A percentile compares a stretch with the other conserved stretches of the same genome.
These are phyloP conservation scores for Corbicula japonica DNA, from an alignment of 2,888 invertebrate species.

Conservation along the genomic window DNA sequence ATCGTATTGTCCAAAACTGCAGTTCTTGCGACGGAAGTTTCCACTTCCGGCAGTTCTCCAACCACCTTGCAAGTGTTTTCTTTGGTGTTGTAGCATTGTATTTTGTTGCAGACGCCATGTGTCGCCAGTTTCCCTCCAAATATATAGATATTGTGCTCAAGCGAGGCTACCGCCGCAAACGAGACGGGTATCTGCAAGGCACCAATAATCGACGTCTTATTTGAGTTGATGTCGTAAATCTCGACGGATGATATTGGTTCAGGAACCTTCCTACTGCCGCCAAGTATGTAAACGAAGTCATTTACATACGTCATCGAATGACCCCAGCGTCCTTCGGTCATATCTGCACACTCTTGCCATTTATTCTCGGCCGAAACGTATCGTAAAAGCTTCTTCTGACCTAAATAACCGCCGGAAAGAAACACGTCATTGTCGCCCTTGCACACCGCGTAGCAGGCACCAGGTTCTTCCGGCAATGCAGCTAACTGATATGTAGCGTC, in stretches of 20 bases:
- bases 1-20: conserved; percentile 53
- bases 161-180: conserved; percentile 56
- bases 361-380: conserved; percentile 55
- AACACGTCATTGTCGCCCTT: conserved; percentile 57
- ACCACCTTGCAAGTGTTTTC: conserved; percentile 39
- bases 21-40: conserved; percentile 48
- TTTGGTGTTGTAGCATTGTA: conserved; percentile 60
- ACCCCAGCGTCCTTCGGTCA: conserved; percentile 65
- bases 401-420: conserved; percentile 65
- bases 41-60: conserved; percentile 56
- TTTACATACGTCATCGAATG: conserved; percentile 57
- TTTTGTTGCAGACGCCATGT: conserved; percentile 40
- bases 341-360: conserved; percentile 54
- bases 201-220: conserved; percentile 43
- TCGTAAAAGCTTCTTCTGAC: conserved; percentile 50
- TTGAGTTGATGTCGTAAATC: conserved; percentile 44
- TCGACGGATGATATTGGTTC: conserved; percentile 59
- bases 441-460: conserved; percentile 68
- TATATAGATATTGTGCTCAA: conserved; percentile 58
- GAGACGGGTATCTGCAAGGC: conserved; percentile 59
- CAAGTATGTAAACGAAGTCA: conserved; percentile 54
- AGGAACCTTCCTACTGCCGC: conserved; percentile 61
- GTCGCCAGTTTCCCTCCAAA: conserved; percentile 65
- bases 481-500: conserved; percentile 55
- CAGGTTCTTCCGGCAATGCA: conserved; percentile 66